Percentiles rank a stretch among this genome's conserved stretches.
phyloP scores from a whole-genome alignment of 1,140 invertebrate species.

The Drosophila setifemur region DNA sequence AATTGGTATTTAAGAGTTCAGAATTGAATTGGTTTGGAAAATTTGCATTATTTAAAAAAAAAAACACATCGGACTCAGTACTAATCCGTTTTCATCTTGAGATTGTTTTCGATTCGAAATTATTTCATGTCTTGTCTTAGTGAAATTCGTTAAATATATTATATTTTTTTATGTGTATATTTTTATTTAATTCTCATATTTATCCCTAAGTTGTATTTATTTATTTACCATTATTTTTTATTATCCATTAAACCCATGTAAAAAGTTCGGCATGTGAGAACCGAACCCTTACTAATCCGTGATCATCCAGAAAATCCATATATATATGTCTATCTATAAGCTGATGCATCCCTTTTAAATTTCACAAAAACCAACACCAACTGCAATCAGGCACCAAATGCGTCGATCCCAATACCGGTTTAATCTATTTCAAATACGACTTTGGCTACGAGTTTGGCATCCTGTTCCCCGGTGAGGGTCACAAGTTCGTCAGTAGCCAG shows the following conservation, averaged over 20 bases:
- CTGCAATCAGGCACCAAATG: conserved; percentile 87
- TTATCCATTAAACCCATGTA: neutral
- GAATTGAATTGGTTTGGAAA: conserved; percentile 56
- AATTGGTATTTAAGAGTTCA: conserved; percentile 17
- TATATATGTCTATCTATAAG: conserved; percentile 45
- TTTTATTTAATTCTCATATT: too few relatives aligned
- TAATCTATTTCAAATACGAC: conserved; percentile 93
- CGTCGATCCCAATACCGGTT: conserved; percentile 89
- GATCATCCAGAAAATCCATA: neutral
- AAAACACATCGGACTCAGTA: conserved; percentile 1
- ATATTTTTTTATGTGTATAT: neutral
- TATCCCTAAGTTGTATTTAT: neutral
- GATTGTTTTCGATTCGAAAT: neutral
- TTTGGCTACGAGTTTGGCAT: conserved; percentile 92
- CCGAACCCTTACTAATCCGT: neutral
- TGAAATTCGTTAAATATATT: conserved; percentile 9
- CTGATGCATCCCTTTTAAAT: conserved; percentile 18
- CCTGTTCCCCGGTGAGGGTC: conserved; percentile 87
- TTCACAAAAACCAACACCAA: too few relatives aligned
- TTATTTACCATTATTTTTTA: neutral
- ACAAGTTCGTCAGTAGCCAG: conserved; percentile 83
- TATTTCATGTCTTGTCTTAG: neutral
- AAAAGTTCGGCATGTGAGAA: neutral
- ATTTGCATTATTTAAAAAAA: conserved; percentile 20
- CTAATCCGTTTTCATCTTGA: conserved; percentile 12